These are phyloP conservation scores for Syncerus caffer DNA, from an alignment of 2,797 vertebrate genomes.

Conservation along the genomic window DNA sequence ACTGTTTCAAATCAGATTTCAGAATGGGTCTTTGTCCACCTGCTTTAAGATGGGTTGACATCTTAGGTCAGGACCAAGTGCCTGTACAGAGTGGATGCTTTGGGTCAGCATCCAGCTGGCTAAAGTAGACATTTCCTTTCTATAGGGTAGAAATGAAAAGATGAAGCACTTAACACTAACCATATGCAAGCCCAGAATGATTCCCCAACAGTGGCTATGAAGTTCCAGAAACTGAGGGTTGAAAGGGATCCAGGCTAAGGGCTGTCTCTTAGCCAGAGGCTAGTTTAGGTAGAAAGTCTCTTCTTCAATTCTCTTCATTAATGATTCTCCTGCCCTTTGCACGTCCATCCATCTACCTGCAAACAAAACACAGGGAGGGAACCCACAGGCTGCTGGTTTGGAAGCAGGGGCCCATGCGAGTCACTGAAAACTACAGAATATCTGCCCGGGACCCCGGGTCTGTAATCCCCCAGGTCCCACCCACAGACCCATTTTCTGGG, in stretches of 20 bases:
- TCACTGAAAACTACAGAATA: not conserved
- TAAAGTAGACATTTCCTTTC: not conserved
- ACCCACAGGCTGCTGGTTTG: not conserved
- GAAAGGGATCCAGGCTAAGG: fast-evolving
- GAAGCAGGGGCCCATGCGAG: fast-evolving
- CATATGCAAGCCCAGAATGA: not conserved
- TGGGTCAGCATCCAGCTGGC: not conserved
- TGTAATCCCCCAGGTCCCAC: not conserved
- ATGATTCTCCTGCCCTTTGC: not conserved
- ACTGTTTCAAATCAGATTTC: not conserved
- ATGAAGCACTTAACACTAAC: fast-evolving
- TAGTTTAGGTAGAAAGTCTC: not conserved
- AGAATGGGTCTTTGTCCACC: no score
- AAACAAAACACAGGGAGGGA: not conserved
- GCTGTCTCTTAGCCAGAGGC: not conserved
- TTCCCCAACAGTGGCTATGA: not conserved
- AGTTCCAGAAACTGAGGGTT: not conserved
- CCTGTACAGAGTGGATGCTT: no score
- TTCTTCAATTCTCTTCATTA: not conserved
- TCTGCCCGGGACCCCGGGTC: fast-evolving
- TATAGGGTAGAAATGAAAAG: no score
- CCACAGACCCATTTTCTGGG: not conserved
- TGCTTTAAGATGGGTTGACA: not conserved
- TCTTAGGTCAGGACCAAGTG: not conserved
- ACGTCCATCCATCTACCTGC: no score